phyloP scores from a whole-genome alignment of 37 sponge, comb jelly and placozoan species.

The Agelas oroides region DNA sequence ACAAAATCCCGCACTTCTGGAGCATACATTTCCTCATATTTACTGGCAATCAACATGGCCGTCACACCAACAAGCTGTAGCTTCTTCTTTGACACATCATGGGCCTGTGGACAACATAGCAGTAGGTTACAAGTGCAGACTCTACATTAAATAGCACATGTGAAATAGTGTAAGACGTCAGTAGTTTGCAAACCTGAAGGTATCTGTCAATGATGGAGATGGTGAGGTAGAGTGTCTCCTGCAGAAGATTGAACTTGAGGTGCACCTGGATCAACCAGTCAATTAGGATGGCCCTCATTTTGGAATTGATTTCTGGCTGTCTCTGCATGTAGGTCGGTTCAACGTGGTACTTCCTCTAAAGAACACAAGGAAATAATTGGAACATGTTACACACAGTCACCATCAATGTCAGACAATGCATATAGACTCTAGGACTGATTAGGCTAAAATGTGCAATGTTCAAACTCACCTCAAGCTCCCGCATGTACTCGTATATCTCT shows the following conservation, averaged over 20 bases:
- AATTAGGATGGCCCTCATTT: conserved; percentile 88
- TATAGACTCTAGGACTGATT: too few species aligned
- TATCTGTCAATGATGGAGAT: conserved; percentile 94
- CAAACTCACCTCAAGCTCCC: conserved; percentile 82
- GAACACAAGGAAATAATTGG: neutral
- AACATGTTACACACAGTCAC: too few species aligned
- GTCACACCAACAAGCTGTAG: conserved; percentile 98
- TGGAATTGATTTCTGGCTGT: conserved; percentile 84
- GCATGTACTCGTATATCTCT: conserved; percentile 94
- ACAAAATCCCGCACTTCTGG: conserved; percentile 97
- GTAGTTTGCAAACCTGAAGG: conserved; percentile 74
- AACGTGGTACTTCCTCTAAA: conserved; percentile 73
- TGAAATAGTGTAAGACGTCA: too few species aligned
- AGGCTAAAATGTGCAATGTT: too few species aligned
- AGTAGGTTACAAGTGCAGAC: neutral
- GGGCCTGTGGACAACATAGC: conserved; percentile 28
- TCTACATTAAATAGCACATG: too few species aligned
- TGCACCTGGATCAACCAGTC: conserved; percentile 99
- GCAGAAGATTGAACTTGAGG: conserved; percentile 84
- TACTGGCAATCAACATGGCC: conserved; percentile 96
- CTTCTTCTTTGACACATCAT: conserved; percentile 64
- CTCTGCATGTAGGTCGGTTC: conserved; percentile 67
- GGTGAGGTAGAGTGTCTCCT: conserved; percentile 93
- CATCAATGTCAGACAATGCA: too few species aligned
- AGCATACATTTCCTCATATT: conserved; percentile 99